phyloP scores from a whole-genome alignment of 2,113 vertebrate species.

The Takifugu bimaculatus region DNA sequence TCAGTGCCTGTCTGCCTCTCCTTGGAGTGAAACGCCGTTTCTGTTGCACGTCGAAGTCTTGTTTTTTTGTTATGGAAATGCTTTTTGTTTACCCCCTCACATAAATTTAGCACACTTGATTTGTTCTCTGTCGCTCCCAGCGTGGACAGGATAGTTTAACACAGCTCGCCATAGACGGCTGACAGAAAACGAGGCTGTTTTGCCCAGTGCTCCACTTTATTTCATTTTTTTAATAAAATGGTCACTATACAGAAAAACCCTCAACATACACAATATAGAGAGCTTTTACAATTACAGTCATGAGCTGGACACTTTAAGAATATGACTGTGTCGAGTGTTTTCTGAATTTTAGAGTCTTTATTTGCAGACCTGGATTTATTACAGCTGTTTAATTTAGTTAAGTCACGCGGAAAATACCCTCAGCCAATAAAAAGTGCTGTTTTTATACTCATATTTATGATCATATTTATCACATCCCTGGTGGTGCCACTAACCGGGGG shows the following conservation, averaged over 20 bases:
- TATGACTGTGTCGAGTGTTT: too few species aligned
- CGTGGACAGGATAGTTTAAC: constrained; percentile 90
- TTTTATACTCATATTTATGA: not conserved
- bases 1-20: constrained; percentile 77
- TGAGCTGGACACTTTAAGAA: too few species aligned
- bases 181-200: constrained; percentile 39
- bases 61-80: constrained; percentile 99
- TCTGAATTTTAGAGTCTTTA: too few species aligned
- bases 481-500: not conserved
- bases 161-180: constrained; percentile 63
- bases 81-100: constrained; percentile 92
- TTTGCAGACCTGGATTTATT: too few species aligned
- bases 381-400: too few species aligned
- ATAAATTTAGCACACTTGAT: constrained; percentile 95
- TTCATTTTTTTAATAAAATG: constrained; percentile 34
- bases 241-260: constrained; percentile 31
- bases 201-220: constrained; percentile 24
- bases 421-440: not conserved
- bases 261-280: constrained; percentile 12
- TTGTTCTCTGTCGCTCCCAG: constrained; percentile 90
- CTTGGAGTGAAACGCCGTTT: constrained; percentile 76
- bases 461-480: not conserved
- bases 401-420: not conserved
- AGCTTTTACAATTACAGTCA: not conserved
- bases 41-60: constrained; percentile 85